Base-by-base conservation (phyloP, 2,888 invertebrate species). In the Orthonevra nobilis region DNA sequence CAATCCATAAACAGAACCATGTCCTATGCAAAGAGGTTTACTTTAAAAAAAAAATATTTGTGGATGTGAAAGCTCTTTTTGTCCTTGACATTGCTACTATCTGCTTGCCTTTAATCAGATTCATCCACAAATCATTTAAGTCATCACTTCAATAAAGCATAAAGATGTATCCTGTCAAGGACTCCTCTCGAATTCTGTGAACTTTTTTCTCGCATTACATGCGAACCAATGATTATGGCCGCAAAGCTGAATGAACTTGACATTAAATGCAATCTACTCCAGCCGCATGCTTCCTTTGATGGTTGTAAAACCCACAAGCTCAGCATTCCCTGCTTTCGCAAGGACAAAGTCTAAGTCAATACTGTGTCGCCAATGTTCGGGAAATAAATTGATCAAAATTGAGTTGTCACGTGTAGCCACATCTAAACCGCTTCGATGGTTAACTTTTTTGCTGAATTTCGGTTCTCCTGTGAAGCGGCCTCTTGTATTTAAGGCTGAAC, bases 311-410 rank as follows among this genome's bases (percentile, higher is more conserved):
- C 60, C 10, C 20, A 34, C 15, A 17, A 15, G 9, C 12, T 46
- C 46, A 56, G 36, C 46, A 46, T 28, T n/a, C 26, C n/a, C 15
- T 12, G 15, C 15, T 17, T 10, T 9, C n/a, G 36, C 23, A 36
- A 28, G n/a, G 48, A 3, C 5, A 63, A 66, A 66, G 56, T n/a
- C n/a, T n/a, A n/a, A n/a, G n/a, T 54, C 56, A 46, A 46, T 66
- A 19, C 19, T 34, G n/a, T n/a, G n/a, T n/a, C n/a, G n/a, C n/a
- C n/a, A n/a, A n/a, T n/a, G n/a, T n/a, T n/a, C n/a, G 23, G 23
- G 23, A 61, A 64, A 66, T 64, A 64, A 64, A 66, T 66, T 66
- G 66, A 66, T 66, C 54, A 56, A 66, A 56, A 66, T 66, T 56
- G 44, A 56, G 46, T 66, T 44, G 56, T 56, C 46, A 66, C 66